Percentiles rank a stretch among this genome's conserved stretches.
Conservation (phyloP, 2,888 invertebrate genomes). For the Macrophya annulata region DNA sequence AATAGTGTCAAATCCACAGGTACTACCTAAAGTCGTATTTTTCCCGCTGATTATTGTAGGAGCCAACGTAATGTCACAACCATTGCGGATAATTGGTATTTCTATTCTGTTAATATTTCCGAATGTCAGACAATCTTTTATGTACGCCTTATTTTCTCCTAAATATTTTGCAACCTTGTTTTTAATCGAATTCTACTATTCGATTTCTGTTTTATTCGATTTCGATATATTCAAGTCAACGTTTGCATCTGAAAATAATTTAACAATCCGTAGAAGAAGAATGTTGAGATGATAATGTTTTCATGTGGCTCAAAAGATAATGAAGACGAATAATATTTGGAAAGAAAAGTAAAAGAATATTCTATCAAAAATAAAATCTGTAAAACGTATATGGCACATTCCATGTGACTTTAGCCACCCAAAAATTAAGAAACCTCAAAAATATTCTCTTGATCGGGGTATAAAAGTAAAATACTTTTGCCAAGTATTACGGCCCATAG, state of each 20-base stretch:
- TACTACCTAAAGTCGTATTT: conserved; percentile 9
- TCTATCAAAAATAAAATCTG: not conserved
- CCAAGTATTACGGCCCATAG: too few species aligned
- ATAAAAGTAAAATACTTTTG: too few species aligned
- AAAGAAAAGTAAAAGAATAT: not conserved
- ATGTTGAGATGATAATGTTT: conserved; percentile 12
- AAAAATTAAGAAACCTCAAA: too few species aligned
- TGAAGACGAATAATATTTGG: not conserved
- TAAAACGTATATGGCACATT: not conserved
- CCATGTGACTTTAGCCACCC: not conserved
- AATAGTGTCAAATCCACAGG: conserved; percentile 30
- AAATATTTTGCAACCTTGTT: not conserved
- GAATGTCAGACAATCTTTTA: conserved; percentile 8
- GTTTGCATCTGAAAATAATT: conserved; percentile 24
- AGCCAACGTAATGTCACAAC: conserved; percentile 16
- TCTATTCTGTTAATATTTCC: conserved; percentile 10
- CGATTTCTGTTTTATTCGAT: conserved; percentile 1
- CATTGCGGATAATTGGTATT: conserved; percentile 20
- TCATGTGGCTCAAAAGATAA: not conserved
- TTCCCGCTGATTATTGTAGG: conserved; percentile 12
- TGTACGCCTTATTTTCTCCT: conserved; percentile 5
- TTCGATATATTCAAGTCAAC: conserved; percentile 13
- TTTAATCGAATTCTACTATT: conserved; percentile 8
- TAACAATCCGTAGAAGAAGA: not conserved
- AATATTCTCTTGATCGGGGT: too few species aligned